phyloP scores from a whole-genome alignment of 2,113 vertebrate species.

The Hemiprocne comata region DNA sequence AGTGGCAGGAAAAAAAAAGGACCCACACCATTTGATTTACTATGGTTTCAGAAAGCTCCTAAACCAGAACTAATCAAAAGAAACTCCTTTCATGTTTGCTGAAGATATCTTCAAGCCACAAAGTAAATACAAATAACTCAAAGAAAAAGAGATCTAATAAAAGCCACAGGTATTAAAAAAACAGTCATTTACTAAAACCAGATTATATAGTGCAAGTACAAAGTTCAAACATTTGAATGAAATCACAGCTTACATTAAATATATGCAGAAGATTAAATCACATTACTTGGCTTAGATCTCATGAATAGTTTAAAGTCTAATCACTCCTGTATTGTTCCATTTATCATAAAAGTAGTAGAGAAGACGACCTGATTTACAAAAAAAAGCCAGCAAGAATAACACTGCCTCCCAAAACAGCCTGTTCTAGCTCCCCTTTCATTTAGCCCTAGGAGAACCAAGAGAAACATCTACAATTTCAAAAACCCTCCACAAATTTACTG shows the following conservation, averaged over 20 bases:
- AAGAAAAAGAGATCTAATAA: not conserved
- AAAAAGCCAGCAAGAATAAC: not conserved
- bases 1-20: not conserved
- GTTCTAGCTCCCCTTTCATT: not conserved
- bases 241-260: not conserved
- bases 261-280: not conserved
- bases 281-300: not conserved
- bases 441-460: not conserved
- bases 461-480: not conserved
- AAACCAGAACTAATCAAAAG: slow-evolving; percentile 14
- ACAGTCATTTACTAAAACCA: not conserved
- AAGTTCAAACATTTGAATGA: slow-evolving; percentile 8
- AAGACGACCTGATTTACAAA: not conserved
- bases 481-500: not conserved
- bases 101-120: not conserved
- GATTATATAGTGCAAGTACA: not conserved
- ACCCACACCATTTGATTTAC: not conserved
- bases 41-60: not conserved
- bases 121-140: slow-evolving; percentile 19
- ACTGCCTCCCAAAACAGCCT: not conserved
- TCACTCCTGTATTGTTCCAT: not conserved
- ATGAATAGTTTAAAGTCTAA: slow-evolving; percentile 19
- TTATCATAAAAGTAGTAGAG: slow-evolving; percentile 5
- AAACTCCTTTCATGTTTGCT: not conserved
- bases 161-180: not conserved